Evolutionary conservation across 1,140 invertebrate species (phyloP), one percentile per base, ranked within the genome.

Genomic region (Drosophila neocordata): DNA sequence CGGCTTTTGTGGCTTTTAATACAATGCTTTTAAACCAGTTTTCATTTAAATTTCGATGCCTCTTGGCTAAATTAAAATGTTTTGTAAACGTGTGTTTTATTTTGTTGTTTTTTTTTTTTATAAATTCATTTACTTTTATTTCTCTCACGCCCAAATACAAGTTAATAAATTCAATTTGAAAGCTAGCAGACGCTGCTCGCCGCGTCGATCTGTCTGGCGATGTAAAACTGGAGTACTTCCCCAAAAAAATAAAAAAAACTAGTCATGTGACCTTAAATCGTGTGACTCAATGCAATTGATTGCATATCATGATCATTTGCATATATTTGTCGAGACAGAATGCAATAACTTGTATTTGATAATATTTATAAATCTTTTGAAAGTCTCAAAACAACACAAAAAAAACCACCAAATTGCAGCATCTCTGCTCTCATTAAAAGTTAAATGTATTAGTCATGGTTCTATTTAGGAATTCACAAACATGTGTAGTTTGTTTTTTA

Each of bases 141-240:
- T 48, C 15, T 48, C 15, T 48, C 41, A 48, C 41, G 41, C 41
- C 15, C 15, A 48, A 48, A 48, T 20, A 15, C 20, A 18, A 48
- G 18, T 11, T 20, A 20, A 48, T 48, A 48, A 48, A 48, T 48
- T 8, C 8, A 48, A 48, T 20, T 48, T 11, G 18, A 48, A 48
- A 48, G 27, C 27, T 31, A 20, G 41, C 15, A 7, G 41, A n/a
- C 41, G 20, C 1, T 9, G n/a, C 34, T 38, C 24, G n/a, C 3
- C 18, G 57, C 57, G 57, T 15, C 57, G 18, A 4, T 38, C 0
- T 59, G 57, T 38, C 57, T 59, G 20, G 18, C 31, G 9, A 9
- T 24, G 37, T 59, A 59, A 59, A 59, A 59, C 37, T 59, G 57
- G 57, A 37, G 57, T 59, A 59, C 57, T 59, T 59, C 37, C 57